Conservation (phyloP, 2,797 vertebrate species). For the Falco biarmicus region DNA sequence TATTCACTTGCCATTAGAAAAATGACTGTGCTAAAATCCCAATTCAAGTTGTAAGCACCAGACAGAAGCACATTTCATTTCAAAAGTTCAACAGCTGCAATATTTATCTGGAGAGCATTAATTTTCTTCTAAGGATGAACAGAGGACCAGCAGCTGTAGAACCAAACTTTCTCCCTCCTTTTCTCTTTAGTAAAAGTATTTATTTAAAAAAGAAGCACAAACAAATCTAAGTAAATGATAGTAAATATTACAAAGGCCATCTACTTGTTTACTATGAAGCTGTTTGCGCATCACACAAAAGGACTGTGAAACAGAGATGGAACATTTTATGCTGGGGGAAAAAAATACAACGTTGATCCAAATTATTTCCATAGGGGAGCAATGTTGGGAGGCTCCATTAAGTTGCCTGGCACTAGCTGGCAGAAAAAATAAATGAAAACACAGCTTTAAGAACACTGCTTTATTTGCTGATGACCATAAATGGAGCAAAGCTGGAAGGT, state of each 20-base stretch:
- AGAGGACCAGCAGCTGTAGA: neutral
- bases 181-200: neutral
- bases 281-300: neutral
- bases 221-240: neutral
- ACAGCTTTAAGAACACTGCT: conserved; percentile 20
- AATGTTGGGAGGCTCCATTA: neutral
- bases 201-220: neutral
- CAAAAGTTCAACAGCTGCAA: neutral
- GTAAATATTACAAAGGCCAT: neutral
- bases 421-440: conserved; percentile 56
- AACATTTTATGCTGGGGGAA: neutral
- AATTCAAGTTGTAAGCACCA: neutral
- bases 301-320: neutral
- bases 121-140: neutral
- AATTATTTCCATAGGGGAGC: conserved; percentile 7
- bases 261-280: neutral
- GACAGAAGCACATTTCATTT: neutral
- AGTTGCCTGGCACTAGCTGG: conserved; percentile 56
- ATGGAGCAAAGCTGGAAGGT: conserved; percentile 53
- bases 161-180: neutral
- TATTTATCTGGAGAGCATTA: neutral
- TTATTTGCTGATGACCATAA: conserved; percentile 58
- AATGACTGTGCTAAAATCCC: neutral
- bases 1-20: neutral
- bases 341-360: conserved; percentile 6